Conservation (phyloP, 2,797 vertebrate genomes). For the Gephyroberyx darwinii region DNA sequence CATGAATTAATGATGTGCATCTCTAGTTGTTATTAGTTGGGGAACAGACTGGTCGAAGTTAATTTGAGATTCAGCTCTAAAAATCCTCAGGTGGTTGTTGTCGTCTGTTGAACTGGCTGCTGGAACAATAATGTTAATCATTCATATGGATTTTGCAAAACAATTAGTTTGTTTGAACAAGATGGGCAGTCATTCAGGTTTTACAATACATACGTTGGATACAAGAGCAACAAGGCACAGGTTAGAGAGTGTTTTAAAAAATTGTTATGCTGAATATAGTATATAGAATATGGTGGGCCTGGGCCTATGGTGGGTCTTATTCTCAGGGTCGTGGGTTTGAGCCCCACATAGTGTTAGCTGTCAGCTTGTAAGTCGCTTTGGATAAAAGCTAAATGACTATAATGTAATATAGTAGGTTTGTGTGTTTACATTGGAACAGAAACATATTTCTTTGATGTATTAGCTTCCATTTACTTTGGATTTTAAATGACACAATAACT, state of each 20-base stretch:
- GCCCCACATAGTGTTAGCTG: too few species aligned
- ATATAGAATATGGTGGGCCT: too few species aligned
- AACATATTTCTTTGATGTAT: too few species aligned
- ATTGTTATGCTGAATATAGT: not conserved
- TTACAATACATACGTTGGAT: not conserved
- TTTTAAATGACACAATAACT: too few species aligned
- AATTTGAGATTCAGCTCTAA: constrained; percentile 64
- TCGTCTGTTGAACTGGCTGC: constrained; percentile 33
- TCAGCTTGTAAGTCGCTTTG: too few species aligned
- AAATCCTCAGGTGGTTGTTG: constrained; percentile 43
- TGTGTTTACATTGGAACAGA: too few species aligned
- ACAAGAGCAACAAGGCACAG: constrained; percentile 12
- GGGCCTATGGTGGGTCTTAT: too few species aligned
- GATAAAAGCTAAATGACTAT: too few species aligned
- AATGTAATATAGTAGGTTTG: not conserved
- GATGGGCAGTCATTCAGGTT: constrained; percentile 17
- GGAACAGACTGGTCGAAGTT: constrained; percentile 71
- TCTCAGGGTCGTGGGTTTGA: too few species aligned
- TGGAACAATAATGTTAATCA: constrained; percentile 31
- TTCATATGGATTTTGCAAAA: constrained; percentile 11
- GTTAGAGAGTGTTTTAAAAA: not conserved
- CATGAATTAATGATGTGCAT: constrained; percentile 82
- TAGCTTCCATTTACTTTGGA: too few species aligned
- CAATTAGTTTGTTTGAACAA: constrained; percentile 1
- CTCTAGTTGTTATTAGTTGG: constrained; percentile 76